A percentile compares a stretch with the other conserved stretches of the same genome.
Conservation (phyloP, 2,113 vertebrate genomes). For the Ailurus styani region DNA sequence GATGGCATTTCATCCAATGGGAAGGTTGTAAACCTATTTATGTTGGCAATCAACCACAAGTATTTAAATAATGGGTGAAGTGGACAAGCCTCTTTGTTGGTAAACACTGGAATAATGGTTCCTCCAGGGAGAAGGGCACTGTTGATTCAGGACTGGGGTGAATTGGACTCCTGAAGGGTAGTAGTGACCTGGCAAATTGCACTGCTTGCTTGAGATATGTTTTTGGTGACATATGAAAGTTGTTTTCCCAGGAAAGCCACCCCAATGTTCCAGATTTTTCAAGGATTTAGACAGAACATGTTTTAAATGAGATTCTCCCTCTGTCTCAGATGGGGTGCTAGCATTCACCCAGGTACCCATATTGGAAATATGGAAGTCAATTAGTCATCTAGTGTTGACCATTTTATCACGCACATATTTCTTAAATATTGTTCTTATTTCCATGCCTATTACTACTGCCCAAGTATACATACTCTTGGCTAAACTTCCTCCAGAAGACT, state of each 20-base stretch:
- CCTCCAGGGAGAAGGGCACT: background rate
- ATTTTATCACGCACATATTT: background rate
- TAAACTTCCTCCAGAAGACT: background rate
- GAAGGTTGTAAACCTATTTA: conserved; percentile 82
- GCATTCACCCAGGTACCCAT: background rate
- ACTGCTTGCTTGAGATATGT: background rate
- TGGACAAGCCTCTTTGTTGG: conserved; percentile 49
- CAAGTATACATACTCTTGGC: background rate
- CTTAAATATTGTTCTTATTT: background rate
- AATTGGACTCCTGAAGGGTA: background rate
- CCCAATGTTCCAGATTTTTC: background rate
- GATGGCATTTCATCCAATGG: conserved; percentile 76
- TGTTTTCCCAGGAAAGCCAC: background rate
- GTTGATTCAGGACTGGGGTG: background rate
- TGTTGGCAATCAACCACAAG: conserved; percentile 69
- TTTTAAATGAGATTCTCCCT: background rate
- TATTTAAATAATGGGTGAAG: conserved; percentile 73
- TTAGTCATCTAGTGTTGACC: background rate
- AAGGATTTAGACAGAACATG: background rate
- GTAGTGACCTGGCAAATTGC: background rate
- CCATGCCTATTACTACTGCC: background rate
- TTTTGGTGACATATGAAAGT: background rate
- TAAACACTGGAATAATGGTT: background rate
- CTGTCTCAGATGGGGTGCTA: background rate
- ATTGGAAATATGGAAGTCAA: background rate